Conservation (phyloP, 2,888 invertebrate species). For the Labia minor region DNA sequence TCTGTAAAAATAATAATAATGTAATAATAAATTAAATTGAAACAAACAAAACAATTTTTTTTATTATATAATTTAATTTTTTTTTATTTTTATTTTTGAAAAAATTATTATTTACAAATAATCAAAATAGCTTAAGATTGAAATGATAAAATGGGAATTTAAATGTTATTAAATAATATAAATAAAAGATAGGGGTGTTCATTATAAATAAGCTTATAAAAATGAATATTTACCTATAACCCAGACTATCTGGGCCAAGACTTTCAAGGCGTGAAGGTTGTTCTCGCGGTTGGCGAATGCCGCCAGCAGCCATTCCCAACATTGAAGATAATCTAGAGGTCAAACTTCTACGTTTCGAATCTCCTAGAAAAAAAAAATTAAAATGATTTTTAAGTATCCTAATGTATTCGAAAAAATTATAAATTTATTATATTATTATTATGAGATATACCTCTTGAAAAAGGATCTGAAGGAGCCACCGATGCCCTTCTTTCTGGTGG, state of each 20-base stretch:
- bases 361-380: conserved; percentile 34
- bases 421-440: too few relatives aligned
- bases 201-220: too few relatives aligned
- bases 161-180: too few relatives aligned
- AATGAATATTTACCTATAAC: conserved; percentile 19
- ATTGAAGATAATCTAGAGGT: conserved; percentile 65
- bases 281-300: conserved; percentile 14
- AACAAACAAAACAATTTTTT: background rate
- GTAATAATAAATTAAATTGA: background rate
- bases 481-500: conserved; percentile 22
- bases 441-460: background rate
- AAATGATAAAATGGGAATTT: too few relatives aligned
- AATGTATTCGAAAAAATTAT: too few relatives aligned
- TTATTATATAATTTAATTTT: too few relatives aligned
- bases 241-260: conserved; percentile 35
- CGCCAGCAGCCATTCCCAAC: conserved; percentile 48
- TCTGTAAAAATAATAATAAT: background rate
- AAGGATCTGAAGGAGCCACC: background rate
- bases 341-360: conserved; percentile 63
- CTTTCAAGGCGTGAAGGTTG: conserved; percentile 33
- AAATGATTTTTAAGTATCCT: too few relatives aligned
- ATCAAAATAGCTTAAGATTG: too few relatives aligned
- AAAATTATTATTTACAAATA: too few relatives aligned
- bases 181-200: too few relatives aligned
- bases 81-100: background rate